These are phyloP conservation scores for Drosophila subquinaria DNA, from an alignment of 2,888 invertebrate genomes.

Conservation along the genomic window DNA sequence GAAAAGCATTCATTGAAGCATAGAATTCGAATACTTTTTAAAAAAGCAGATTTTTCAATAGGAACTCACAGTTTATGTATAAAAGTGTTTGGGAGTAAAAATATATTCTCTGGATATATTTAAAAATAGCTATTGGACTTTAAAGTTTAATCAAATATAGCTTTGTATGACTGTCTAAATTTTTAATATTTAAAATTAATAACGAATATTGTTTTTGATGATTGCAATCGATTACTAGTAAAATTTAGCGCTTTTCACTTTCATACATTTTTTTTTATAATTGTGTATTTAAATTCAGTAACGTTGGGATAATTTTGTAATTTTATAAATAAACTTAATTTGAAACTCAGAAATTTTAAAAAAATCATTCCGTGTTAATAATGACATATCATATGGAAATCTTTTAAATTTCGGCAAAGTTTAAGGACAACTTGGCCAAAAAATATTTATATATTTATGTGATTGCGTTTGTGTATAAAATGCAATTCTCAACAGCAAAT, in stretches of 20 bases:
- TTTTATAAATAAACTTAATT: not conserved
- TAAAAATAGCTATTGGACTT: not conserved
- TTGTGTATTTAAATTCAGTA: not conserved
- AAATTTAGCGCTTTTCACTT: not conserved
- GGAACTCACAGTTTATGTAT: too few species aligned
- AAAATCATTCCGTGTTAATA: not conserved
- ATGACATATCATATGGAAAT: not conserved
- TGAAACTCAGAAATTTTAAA: not conserved
- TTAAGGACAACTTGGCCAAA: not conserved
- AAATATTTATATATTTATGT: not conserved
- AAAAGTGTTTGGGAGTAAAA: not conserved
- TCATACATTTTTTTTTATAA: not conserved
- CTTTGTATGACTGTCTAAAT: not conserved
- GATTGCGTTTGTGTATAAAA: not conserved
- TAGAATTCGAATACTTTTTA: not conserved
- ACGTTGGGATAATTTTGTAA: not conserved
- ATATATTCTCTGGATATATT: not conserved
- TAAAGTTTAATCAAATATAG: not conserved
- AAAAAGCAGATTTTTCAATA: too few species aligned
- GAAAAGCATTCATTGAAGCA: not conserved
- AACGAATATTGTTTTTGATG: not conserved
- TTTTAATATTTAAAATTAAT: not conserved
- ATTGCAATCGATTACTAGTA: not conserved
- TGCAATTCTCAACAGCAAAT: not conserved
- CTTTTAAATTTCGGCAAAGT: not conserved